Conservation (phyloP, 2,888 invertebrate genomes). For the Tolmerus cingulatus region DNA sequence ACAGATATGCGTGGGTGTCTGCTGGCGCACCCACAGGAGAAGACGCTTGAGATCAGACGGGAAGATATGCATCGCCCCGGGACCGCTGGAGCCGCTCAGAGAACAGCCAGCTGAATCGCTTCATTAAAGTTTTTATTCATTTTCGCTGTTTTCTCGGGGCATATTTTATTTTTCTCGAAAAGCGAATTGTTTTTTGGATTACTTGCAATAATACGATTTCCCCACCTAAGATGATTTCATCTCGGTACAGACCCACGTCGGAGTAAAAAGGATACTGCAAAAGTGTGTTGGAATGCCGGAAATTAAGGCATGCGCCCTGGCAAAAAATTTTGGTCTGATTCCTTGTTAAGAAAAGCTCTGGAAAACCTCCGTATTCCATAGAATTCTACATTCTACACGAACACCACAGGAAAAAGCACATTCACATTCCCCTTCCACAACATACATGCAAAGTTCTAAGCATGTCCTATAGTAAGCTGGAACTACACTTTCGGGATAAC, state of each 20-base stretch:
- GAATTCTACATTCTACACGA: background rate
- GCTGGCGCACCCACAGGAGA: slow-evolving; percentile 51
- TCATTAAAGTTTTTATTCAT: background rate
- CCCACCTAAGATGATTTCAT: slow-evolving; percentile 33
- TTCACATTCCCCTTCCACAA: background rate
- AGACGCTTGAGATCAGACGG: background rate
- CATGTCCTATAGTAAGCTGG: slow-evolving; percentile 35
- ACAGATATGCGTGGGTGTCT: slow-evolving; percentile 64
- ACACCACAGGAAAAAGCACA: background rate
- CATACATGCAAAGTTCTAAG: slow-evolving; percentile 17
- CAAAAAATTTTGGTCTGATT: background rate
- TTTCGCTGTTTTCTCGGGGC: background rate
- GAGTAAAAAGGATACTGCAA: slow-evolving; percentile 5
- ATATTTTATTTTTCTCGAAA: background rate
- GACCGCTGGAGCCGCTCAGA: background rate
- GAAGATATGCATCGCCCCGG: background rate
- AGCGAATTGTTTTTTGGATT: background rate
- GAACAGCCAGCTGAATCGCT: background rate
- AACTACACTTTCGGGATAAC: slow-evolving; percentile 44
- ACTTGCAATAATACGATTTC: background rate
- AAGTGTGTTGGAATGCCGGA: slow-evolving; percentile 39
- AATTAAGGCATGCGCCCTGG: slow-evolving; percentile 43
- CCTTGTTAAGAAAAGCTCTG: background rate
- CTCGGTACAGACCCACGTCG: background rate
- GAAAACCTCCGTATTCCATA: background rate